Percentiles rank a stretch among this genome's conserved stretches.
Conservation (phyloP, 2,888 invertebrate species). For the Eudemis profundana region DNA sequence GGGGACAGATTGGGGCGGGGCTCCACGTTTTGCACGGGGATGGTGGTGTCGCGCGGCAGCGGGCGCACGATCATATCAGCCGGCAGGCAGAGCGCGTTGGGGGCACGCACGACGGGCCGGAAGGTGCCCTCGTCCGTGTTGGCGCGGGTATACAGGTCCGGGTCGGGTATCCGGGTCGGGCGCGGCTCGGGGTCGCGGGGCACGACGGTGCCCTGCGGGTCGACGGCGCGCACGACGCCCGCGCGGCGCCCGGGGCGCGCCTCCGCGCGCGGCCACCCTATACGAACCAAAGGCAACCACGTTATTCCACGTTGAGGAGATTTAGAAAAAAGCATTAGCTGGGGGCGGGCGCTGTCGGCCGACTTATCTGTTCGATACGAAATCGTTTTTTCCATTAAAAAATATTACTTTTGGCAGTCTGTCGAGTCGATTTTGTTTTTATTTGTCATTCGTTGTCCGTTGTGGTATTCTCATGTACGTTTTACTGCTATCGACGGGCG, state of each 20-base stretch:
- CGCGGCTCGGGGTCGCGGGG: constrained; percentile 52
- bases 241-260: constrained; percentile 63
- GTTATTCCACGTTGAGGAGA: constrained; percentile 60
- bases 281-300: constrained; percentile 93
- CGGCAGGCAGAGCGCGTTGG: constrained; percentile 68
- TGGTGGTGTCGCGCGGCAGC: constrained; percentile 64
- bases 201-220: constrained; percentile 90
- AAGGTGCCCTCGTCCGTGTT: constrained; percentile 89
- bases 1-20: constrained; percentile 45
- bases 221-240: constrained; percentile 89
- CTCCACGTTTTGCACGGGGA: constrained; percentile 65
- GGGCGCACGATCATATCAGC: constrained; percentile 48
- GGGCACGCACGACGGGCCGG: constrained; percentile 86
- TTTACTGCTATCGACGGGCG: neutral
- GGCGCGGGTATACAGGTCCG: constrained; percentile 75
- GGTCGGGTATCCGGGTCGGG: constrained; percentile 61
- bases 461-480: neutral
- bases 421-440: neutral
- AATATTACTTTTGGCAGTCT: neutral
- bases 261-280: constrained; percentile 84
- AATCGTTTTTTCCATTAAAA: neutral
- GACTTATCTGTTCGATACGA: constrained; percentile 24
- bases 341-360: constrained; percentile 45
- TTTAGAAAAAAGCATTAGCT: constrained; percentile 59
- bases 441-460: neutral